These are phyloP conservation scores for Discoglossus pictus DNA, from an alignment of 2,797 vertebrate genomes.

Conservation along the genomic window DNA sequence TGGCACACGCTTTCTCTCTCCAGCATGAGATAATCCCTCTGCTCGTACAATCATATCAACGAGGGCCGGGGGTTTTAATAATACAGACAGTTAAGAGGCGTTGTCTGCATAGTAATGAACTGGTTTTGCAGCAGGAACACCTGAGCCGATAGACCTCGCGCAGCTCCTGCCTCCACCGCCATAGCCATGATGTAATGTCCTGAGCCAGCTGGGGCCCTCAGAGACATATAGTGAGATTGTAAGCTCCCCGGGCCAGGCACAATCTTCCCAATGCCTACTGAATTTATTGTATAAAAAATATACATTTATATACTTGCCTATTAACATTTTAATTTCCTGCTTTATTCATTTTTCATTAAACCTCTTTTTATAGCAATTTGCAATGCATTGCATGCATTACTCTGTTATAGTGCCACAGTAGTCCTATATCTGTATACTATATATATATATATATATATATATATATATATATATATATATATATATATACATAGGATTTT, in stretches of 20 bases:
- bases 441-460: too few relatives aligned
- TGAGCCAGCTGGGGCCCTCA: constrained; percentile 17
- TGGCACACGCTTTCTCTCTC: constrained; percentile 13
- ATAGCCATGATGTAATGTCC: constrained; percentile 53
- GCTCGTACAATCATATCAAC: constrained; percentile 45
- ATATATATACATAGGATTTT: too few relatives aligned
- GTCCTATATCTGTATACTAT: too few relatives aligned
- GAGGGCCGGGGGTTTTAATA: constrained; percentile 56
- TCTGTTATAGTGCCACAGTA: too few relatives aligned
- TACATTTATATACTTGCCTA: too few relatives aligned
- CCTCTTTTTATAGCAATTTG: too few relatives aligned
- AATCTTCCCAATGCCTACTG: too few relatives aligned
- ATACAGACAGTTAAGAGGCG: constrained; percentile 59
- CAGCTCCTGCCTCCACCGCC: constrained; percentile 26
- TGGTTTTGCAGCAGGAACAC: constrained; percentile 56
- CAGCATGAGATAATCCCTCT: constrained; percentile 55
- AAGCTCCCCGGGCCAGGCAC: background rate
- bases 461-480: too few relatives aligned
- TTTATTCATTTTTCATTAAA: too few relatives aligned
- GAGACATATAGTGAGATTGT: background rate
- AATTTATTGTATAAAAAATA: too few relatives aligned
- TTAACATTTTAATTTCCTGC: too few relatives aligned
- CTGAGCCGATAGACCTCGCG: constrained; percentile 62
- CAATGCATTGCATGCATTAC: too few relatives aligned
- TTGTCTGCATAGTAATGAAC: constrained; percentile 60